Conservation (phyloP, 2,113 vertebrate species). For the Spilogale gracilis region DNA sequence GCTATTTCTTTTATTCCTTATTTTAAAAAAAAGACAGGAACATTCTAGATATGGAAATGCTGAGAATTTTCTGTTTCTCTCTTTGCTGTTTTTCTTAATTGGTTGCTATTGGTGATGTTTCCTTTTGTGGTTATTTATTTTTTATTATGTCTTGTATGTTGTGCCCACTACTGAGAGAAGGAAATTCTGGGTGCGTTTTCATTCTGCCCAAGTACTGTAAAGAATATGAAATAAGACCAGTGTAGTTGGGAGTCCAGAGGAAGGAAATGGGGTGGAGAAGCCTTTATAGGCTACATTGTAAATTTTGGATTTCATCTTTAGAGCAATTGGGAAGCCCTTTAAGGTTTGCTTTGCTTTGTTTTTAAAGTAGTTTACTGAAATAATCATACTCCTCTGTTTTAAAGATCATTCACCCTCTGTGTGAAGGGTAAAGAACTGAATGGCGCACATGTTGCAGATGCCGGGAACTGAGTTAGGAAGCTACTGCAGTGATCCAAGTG, state of each 20-base stretch:
- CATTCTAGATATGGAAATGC: neutral
- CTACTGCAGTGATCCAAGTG: neutral
- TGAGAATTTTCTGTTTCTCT: neutral
- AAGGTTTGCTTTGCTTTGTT: neutral
- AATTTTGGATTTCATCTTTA: neutral
- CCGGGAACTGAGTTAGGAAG: neutral
- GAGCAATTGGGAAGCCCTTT: neutral
- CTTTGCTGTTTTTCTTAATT: neutral
- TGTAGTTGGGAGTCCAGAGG: too few species aligned
- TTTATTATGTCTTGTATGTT: neutral
- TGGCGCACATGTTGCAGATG: neutral
- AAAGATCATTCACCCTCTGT: neutral
- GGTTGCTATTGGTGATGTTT: neutral
- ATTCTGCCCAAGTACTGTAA: neutral
- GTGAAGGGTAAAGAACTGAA: neutral
- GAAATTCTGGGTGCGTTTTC: neutral
- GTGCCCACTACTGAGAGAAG: neutral
- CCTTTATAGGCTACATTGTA: neutral
- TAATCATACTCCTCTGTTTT: neutral
- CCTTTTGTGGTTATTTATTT: neutral
- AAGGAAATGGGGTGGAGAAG: neutral
- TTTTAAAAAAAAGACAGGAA: neutral
- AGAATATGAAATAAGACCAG: neutral
- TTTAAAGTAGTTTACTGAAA: constrained; percentile 8
- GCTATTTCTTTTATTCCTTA: neutral